A percentile compares a stretch with the other conserved stretches of the same genome.
Evolutionary conservation across 2,113 vertebrate genomes (phyloP).

Genomic region (Choloepus hoffmanni): DNA sequence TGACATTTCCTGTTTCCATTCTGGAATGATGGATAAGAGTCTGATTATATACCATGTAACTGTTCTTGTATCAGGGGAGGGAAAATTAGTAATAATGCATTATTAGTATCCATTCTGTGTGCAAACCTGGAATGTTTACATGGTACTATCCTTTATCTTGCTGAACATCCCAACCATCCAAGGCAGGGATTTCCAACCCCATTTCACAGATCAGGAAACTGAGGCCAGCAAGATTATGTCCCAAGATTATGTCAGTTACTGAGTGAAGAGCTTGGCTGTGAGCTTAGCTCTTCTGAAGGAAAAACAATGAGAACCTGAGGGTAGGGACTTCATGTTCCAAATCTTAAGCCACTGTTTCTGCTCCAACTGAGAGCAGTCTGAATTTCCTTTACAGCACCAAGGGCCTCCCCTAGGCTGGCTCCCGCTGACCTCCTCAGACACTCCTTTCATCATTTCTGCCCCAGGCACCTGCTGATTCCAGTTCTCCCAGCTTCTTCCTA

Average conservation of each 20-base stretch:
- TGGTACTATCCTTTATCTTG: no score
- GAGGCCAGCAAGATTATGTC: not conserved
- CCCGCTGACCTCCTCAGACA: not conserved
- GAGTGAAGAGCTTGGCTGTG: not conserved
- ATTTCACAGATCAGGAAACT: not conserved
- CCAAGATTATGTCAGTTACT: no score
- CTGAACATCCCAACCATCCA: not conserved
- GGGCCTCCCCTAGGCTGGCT: not conserved
- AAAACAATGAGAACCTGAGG: not conserved
- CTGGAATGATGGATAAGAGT: constrained; percentile 50
- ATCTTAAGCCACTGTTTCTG: no score
- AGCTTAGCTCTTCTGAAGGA: not conserved
- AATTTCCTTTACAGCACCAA: not conserved
- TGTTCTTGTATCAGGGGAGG: not conserved
- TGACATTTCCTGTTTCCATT: not conserved
- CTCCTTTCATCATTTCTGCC: not conserved
- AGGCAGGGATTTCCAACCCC: not conserved
- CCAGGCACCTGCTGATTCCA: rapidly evolving
- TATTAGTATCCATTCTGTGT: rapidly evolving
- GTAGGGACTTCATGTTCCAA: not conserved
- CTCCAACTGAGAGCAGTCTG: not conserved
- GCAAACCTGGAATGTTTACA: not conserved
- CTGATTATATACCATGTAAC: not conserved
- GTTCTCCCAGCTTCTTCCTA: no score
- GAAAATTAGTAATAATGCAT: rapidly evolving